phyloP scores from a whole-genome alignment of 2,888 invertebrate genomes.

The Chouioia cunea region DNA sequence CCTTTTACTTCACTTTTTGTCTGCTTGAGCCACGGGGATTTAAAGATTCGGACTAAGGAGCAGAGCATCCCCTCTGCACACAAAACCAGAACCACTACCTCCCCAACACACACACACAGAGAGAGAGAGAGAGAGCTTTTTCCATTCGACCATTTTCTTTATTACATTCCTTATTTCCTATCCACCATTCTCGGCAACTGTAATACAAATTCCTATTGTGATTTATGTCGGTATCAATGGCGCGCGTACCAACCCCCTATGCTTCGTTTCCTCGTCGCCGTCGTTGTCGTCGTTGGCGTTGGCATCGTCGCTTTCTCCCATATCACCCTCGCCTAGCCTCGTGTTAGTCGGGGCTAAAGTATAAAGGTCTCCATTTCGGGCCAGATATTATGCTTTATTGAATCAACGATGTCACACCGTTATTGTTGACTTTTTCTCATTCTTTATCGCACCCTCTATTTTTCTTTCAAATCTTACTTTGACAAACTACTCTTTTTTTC shows the following conservation, averaged over 20 bases:
- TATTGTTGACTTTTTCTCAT: slow-evolving; percentile 44
- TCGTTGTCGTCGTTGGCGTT: slow-evolving; percentile 5
- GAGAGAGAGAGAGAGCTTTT: slow-evolving; percentile 43
- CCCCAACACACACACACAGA: slow-evolving; percentile 11
- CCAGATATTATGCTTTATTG: slow-evolving; percentile 67
- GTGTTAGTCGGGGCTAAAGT: slow-evolving; percentile 2
- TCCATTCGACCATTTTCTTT: slow-evolving; percentile 66
- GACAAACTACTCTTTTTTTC: too few species aligned
- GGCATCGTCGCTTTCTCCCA: too few species aligned
- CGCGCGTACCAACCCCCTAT: slow-evolving; percentile 51
- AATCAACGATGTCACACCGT: slow-evolving; percentile 55
- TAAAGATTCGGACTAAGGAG: slow-evolving; percentile 36
- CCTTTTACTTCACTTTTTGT: slow-evolving; percentile 37
- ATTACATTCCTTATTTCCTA: slow-evolving; percentile 69
- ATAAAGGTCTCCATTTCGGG: slow-evolving; percentile 46
- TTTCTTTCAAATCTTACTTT: not conserved
- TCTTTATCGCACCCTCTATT: slow-evolving; percentile 15
- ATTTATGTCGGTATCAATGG: slow-evolving; percentile 69
- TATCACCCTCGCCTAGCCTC: not conserved
- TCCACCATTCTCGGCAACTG: slow-evolving; percentile 67
- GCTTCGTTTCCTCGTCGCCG: slow-evolving; percentile 37
- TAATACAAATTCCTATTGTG: slow-evolving; percentile 70
- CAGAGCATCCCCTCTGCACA: slow-evolving; percentile 2
- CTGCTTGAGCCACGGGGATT: slow-evolving; percentile 33
- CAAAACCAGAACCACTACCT: too few species aligned